phyloP scores from a whole-genome alignment of 1,140 invertebrate species.

The Pogonognathellus flavescens region DNA sequence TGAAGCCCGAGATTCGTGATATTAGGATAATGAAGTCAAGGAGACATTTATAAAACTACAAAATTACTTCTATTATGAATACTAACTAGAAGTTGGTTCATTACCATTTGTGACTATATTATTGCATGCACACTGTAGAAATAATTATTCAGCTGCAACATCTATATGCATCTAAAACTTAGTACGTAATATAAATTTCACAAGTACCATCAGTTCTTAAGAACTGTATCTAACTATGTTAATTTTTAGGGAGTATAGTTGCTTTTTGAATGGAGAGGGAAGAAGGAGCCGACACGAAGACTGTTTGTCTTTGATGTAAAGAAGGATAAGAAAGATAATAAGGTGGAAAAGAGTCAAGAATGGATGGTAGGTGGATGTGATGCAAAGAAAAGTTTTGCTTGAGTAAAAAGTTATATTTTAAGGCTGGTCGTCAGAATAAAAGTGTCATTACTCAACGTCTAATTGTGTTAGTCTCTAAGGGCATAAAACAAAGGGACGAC shows the following conservation, averaged over 20 bases:
- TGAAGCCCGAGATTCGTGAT: too few relatives aligned
- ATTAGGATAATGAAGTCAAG: too few relatives aligned
- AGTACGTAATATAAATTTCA: too few relatives aligned
- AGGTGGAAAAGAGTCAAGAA: constrained; percentile 56
- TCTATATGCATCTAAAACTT: too few relatives aligned
- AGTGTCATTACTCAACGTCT: constrained; percentile 66
- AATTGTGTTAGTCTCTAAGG: constrained; percentile 65
- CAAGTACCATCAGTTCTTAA: too few relatives aligned
- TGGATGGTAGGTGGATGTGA: constrained; percentile 46
- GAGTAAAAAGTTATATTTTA: constrained; percentile 60
- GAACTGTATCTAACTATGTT: neutral
- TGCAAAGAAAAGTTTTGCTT: constrained; percentile 54
- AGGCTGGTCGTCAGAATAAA: constrained; percentile 57
- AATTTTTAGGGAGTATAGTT: neutral
- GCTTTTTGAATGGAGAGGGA: neutral
- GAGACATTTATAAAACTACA: too few relatives aligned
- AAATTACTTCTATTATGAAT: too few relatives aligned
- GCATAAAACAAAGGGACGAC: constrained; percentile 64
- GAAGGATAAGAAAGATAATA: constrained; percentile 58
- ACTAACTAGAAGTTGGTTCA: too few relatives aligned
- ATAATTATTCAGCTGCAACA: too few relatives aligned
- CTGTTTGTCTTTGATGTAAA: constrained; percentile 57
- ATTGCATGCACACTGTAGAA: too few relatives aligned
- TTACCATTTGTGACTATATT: too few relatives aligned
- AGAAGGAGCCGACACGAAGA: constrained; percentile 21